Percentiles rank a stretch among this genome's conserved stretches.
phyloP scores from a whole-genome alignment of 2,113 vertebrate species.

The Pleuronectes platessa region DNA sequence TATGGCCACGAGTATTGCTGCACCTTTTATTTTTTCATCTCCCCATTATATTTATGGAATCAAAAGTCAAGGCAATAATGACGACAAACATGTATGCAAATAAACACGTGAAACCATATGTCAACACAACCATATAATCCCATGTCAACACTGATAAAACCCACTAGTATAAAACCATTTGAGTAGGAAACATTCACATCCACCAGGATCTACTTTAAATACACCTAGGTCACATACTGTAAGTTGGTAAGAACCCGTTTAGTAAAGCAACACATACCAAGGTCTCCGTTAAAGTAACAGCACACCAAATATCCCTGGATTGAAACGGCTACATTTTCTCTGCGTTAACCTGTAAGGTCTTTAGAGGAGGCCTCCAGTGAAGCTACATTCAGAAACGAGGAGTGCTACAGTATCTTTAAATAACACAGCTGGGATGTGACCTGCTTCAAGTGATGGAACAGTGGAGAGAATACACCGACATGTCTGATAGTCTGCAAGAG shows the following conservation, averaged over 20 bases:
- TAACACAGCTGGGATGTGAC: slow-evolving; percentile 6
- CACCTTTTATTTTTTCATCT: slow-evolving; percentile 13
- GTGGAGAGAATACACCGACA: slow-evolving; percentile 7
- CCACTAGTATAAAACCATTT: slow-evolving; percentile 62
- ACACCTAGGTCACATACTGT: slow-evolving; percentile 44
- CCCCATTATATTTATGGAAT: slow-evolving; percentile 14
- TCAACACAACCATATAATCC: slow-evolving; percentile 34
- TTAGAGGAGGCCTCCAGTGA: slow-evolving; percentile 24
- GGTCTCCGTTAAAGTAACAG: slow-evolving; percentile 43
- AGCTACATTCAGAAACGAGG: slow-evolving; percentile 58
- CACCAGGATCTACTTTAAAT: slow-evolving; percentile 41
- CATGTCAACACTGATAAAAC: slow-evolving; percentile 51
- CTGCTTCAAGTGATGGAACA: slow-evolving; percentile 28
- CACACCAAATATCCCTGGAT: slow-evolving; percentile 65
- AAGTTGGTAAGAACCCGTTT: slow-evolving; percentile 37
- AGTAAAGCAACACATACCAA: slow-evolving; percentile 57
- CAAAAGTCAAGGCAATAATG: slow-evolving; percentile 23
- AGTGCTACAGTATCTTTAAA: slow-evolving; percentile 34
- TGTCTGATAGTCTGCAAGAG: slow-evolving; percentile 7
- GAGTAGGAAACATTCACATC: slow-evolving; percentile 70
- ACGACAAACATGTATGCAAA: slow-evolving; percentile 18
- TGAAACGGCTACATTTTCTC: slow-evolving; percentile 45
- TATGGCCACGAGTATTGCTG: slow-evolving; percentile 57
- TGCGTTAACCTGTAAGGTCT: slow-evolving; percentile 34
- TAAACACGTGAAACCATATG: slow-evolving; percentile 36